Conservation (phyloP, 2,888 invertebrate species). For the Isoperla grammatica region DNA sequence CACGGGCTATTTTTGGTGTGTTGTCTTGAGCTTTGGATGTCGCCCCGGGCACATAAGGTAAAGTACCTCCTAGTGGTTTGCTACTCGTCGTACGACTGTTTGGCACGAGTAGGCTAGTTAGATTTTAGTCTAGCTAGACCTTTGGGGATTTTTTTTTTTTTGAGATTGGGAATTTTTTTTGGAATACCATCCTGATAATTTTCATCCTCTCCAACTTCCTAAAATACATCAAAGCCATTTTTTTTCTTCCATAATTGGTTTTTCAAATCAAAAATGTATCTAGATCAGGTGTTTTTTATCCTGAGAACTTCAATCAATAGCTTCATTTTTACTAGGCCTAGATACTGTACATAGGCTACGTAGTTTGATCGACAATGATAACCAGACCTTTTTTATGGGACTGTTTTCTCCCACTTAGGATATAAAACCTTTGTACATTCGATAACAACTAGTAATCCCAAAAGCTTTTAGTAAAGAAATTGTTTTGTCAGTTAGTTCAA, state of each 20-base stretch:
- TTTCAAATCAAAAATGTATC: not conserved
- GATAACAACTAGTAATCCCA: too few relatives aligned
- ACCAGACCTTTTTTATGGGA: too few relatives aligned
- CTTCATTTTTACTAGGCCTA: too few relatives aligned
- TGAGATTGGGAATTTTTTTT: too few relatives aligned
- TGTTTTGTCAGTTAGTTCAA: too few relatives aligned
- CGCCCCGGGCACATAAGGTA: conserved; percentile 14
- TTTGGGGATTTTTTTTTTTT: not conserved
- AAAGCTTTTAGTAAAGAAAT: too few relatives aligned
- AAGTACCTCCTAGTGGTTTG: not conserved
- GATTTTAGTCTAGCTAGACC: not conserved
- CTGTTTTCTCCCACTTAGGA: too few relatives aligned
- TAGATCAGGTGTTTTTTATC: not conserved
- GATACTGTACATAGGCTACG: too few relatives aligned
- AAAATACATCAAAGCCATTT: conserved; percentile 1
- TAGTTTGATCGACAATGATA: too few relatives aligned
- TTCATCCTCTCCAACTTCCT: conserved; percentile 19
- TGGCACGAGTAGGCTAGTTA: not conserved
- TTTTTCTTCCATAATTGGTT: not conserved
- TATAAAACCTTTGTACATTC: too few relatives aligned
- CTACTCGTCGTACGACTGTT: not conserved
- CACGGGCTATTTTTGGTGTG: conserved; percentile 14
- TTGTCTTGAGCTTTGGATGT: conserved; percentile 18
- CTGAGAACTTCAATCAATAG: too few relatives aligned
- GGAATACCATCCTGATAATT: not conserved